Conservation (phyloP, 2,797 vertebrate species). For the Halcyon badia region DNA sequence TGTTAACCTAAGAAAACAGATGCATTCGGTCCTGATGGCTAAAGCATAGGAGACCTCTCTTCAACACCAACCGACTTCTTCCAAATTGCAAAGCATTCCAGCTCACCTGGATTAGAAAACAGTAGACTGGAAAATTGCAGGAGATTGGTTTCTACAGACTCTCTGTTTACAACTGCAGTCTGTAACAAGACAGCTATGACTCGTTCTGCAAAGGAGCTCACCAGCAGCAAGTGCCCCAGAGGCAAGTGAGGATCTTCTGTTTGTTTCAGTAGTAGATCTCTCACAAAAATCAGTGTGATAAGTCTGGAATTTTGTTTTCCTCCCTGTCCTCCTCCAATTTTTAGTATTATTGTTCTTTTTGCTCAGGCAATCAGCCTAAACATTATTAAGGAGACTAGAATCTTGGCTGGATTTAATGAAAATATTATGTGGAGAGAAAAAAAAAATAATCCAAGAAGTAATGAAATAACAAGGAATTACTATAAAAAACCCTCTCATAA, state of each 20-base stretch:
- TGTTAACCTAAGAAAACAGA: constrained; percentile 63
- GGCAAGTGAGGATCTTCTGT: accelerated
- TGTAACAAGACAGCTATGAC: constrained; percentile 62
- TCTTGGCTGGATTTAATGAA: constrained; percentile 56
- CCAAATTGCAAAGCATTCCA: constrained; percentile 75
- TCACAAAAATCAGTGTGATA: neutral
- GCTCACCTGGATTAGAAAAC: constrained; percentile 77
- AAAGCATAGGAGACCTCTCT: constrained; percentile 57
- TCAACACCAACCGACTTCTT: constrained; percentile 65
- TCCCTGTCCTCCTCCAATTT: neutral
- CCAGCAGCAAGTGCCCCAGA: constrained; percentile 6
- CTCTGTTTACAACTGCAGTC: constrained; percentile 65
- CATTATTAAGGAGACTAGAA: constrained; percentile 32
- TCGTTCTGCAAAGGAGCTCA: constrained; percentile 26
- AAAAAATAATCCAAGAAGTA: constrained; percentile 63
- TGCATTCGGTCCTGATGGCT: constrained; percentile 51
- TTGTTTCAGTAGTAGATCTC: constrained; percentile 7
- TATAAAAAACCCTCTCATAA: constrained; percentile 72
- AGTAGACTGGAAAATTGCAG: constrained; percentile 82
- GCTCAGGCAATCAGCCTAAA: neutral
- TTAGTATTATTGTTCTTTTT: constrained; percentile 25
- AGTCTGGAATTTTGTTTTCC: constrained; percentile 8
- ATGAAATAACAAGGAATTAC: constrained; percentile 80
- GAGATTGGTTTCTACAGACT: constrained; percentile 77
- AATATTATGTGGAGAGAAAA: constrained; percentile 55